These are phyloP conservation scores for Eulimnadia texana DNA, from an alignment of 1,140 invertebrate species.

Conservation along the genomic window DNA sequence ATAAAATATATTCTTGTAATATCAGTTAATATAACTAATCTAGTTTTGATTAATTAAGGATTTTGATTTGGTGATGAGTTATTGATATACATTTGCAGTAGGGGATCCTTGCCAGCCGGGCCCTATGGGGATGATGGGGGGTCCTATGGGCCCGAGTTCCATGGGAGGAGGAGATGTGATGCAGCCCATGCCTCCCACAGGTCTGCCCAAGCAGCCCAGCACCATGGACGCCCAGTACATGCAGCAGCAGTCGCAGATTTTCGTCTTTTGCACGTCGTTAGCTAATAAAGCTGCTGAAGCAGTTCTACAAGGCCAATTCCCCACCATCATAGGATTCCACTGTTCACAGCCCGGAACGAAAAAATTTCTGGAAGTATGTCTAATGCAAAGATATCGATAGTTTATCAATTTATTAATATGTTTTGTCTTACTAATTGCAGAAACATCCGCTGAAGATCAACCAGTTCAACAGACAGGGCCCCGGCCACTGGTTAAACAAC, in stretches of 20 bases:
- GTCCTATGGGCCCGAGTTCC: not conserved
- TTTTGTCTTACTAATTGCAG: constrained; percentile 33
- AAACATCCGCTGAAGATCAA: constrained; percentile 80
- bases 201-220: constrained; percentile 40
- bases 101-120: constrained; percentile 16
- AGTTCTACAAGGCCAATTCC: constrained; percentile 71
- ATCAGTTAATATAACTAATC: not conserved
- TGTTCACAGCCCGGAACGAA: constrained; percentile 88
- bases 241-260: constrained; percentile 95
- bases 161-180: not conserved
- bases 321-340: constrained; percentile 87
- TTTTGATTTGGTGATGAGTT: too few relatives aligned
- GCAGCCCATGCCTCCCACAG: not conserved
- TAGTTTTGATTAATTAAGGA: not conserved
- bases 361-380: constrained; percentile 82
- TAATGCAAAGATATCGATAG: constrained; percentile 7
- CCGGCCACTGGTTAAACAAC: constrained; percentile 63
- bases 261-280: constrained; percentile 86
- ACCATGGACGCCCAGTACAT: constrained; percentile 66
- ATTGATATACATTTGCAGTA: too few relatives aligned
- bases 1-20: not conserved
- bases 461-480: constrained; percentile 66
- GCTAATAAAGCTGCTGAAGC: constrained; percentile 90
- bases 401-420: constrained; percentile 8
- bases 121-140: constrained; percentile 15